Base-by-base conservation (phyloP, 2,888 invertebrate genomes). In the Leucozona laternaria region DNA sequence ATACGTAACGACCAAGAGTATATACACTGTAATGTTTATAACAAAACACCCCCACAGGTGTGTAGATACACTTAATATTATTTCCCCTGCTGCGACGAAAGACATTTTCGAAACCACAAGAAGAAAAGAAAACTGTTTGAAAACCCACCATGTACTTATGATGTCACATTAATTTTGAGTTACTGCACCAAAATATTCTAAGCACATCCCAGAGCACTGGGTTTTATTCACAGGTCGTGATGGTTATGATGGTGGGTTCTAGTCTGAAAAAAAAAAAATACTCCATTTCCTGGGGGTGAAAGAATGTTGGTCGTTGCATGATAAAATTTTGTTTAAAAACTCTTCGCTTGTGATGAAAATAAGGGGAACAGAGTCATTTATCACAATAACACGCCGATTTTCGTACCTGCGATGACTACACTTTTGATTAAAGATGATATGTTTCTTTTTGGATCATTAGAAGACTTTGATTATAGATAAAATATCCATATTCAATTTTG, bases 141-240 rank as follows among this genome's bases (percentile, higher is more conserved):
- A 62, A 76, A 70, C 70, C 58, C 31, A 53, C 60, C 79, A 55
- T 45, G 48, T 70, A 75, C 79, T 75, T 70, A 48, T 40, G 62
- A 68, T 68, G 79, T 79, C 57, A 79, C 70, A 84, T 79, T 79
- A 79, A 75, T 75, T 84, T 71, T 79, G 71, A 84, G 50, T 75
- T 66, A 83, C 79, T 71, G 70, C 73, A 62, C 22, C 25, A 28
- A 75, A 53, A 48, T 43, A 50, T 60, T 57, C 62, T 57, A 64
- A 31, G 28, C 40, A 71, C 40, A 43, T 40, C n/a, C 55, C 6
- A 28, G 4, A 40, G n/a, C 11, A 37, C 20, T n/a, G 20, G 66
- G 34, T 48, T 34, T 25, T 43, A 43, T 62, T 53, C 15, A 53
- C 53, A 53, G 28, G 60, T 40, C 7, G 20, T 31, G 5, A 22